Percentiles rank a stretch among this genome's conserved stretches.
Conservation (phyloP, 2,888 invertebrate genomes). For the Allophyes oxyacanthae region DNA sequence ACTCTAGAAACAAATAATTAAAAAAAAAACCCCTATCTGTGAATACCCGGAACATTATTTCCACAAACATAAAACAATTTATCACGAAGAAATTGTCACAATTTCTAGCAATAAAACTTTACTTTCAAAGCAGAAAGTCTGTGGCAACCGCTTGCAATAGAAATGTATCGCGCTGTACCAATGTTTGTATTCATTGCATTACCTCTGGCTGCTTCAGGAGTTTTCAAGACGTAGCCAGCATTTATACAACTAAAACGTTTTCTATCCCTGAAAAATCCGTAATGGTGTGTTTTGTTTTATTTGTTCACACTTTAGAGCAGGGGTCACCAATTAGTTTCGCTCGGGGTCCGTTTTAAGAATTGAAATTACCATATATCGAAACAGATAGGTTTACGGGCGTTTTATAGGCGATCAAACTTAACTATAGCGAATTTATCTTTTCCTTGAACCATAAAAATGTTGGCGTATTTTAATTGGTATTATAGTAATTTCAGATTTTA, state of each 20-base stretch:
- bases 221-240: constrained; percentile 26
- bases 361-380: constrained; percentile 53
- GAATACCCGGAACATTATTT: too few relatives aligned
- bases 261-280: neutral
- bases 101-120: constrained; percentile 11
- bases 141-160: constrained; percentile 6
- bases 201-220: constrained; percentile 13
- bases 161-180: constrained; percentile 26
- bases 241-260: constrained; percentile 26
- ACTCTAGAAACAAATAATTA: too few relatives aligned
- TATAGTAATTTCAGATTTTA: neutral
- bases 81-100: constrained; percentile 1
- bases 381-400: constrained; percentile 46
- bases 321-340: too few relatives aligned
- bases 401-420: constrained; percentile 54
- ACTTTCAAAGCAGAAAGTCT: neutral
- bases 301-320: too few relatives aligned
- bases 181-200: constrained; percentile 47
- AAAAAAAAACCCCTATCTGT: too few relatives aligned
- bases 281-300: too few relatives aligned
- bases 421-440: constrained; percentile 46
- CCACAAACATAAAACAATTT: constrained; percentile 5
- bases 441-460: constrained; percentile 42
- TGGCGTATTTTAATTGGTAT: constrained; percentile 28
- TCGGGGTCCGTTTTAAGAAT: too few relatives aligned